Evolutionary conservation across 1,140 invertebrate genomes (phyloP).

Genomic region (Wasmannia auropunctata): DNA sequence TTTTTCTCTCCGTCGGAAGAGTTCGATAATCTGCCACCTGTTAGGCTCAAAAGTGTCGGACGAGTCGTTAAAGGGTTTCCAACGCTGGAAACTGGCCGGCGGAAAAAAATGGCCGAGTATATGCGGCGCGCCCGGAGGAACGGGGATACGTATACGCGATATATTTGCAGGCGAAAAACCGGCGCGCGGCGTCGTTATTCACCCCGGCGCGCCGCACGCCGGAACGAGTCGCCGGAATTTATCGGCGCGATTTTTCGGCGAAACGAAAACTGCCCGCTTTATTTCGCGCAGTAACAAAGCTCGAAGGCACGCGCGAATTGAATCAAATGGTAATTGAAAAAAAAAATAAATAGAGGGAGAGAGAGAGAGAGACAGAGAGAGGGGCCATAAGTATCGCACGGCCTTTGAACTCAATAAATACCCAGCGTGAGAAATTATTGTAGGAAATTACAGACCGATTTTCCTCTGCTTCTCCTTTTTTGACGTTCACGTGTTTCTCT

Average conservation of each 20-base stretch:
- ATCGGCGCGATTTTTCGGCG: conserved; percentile 65
- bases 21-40: conserved; percentile 67
- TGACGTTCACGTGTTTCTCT: neutral
- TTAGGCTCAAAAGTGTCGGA: conserved; percentile 65
- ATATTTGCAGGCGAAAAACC: conserved; percentile 55
- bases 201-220: conserved; percentile 15
- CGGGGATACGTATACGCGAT: conserved; percentile 6
- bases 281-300: conserved; percentile 56
- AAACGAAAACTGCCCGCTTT: conserved; percentile 42
- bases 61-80: conserved; percentile 31
- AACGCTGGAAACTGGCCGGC: neutral
- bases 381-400: neutral
- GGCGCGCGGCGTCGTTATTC: conserved; percentile 30
- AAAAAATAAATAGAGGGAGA: neutral
- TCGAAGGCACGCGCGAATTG: neutral
- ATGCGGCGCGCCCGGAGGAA: conserved; percentile 29
- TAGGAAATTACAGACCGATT: conserved; percentile 2
- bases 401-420: conserved; percentile 14
- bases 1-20: conserved; percentile 21
- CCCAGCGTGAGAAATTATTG: neutral
- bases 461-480: neutral
- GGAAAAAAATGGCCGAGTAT: conserved; percentile 62
- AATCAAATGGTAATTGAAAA: conserved; percentile 44
- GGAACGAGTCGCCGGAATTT: conserved; percentile 68
- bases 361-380: conserved; percentile 23